Conservation (phyloP, 2,113 vertebrate species). For the Brachyistius frenatus region DNA sequence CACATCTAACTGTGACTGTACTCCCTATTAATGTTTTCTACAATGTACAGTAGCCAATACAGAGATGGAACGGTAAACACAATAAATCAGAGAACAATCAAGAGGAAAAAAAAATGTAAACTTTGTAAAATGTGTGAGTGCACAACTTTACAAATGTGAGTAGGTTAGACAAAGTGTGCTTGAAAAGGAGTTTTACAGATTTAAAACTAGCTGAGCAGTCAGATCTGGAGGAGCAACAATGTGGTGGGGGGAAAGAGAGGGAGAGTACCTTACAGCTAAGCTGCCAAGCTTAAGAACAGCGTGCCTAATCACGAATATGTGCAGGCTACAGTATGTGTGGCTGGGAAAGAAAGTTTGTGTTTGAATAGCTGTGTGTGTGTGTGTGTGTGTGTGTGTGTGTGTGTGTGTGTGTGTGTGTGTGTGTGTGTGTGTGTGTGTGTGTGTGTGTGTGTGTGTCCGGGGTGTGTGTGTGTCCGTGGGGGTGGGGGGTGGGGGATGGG, state of each 20-base stretch:
- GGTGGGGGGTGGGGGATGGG: not conserved
- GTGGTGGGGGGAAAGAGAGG: constrained; percentile 43
- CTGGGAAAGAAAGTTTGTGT: constrained; percentile 48
- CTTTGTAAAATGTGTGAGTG: not conserved
- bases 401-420: constrained; percentile 25
- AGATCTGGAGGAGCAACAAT: constrained; percentile 49
- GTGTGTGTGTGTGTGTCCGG: constrained; percentile 15
- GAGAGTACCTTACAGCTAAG: constrained; percentile 50
- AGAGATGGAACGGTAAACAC: not conserved
- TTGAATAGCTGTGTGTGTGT: constrained; percentile 27
- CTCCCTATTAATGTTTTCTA: not conserved
- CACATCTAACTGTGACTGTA: not conserved
- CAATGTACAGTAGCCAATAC: not conserved
- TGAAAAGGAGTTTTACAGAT: constrained; percentile 25
- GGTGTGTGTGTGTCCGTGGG: not conserved
- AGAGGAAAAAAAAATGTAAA: not conserved
- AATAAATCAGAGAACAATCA: not conserved
- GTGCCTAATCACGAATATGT: constrained; percentile 48
- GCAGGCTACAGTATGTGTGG: constrained; percentile 26
- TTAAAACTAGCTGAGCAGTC: constrained; percentile 63
- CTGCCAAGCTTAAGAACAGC: constrained; percentile 52
- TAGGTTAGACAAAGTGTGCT: not conserved
- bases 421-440: constrained; percentile 29
- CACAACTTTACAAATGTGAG: constrained; percentile 18
- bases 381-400: constrained; percentile 11